Conservation (phyloP, 2,888 invertebrate species). For the Zygaena filipendulae region DNA sequence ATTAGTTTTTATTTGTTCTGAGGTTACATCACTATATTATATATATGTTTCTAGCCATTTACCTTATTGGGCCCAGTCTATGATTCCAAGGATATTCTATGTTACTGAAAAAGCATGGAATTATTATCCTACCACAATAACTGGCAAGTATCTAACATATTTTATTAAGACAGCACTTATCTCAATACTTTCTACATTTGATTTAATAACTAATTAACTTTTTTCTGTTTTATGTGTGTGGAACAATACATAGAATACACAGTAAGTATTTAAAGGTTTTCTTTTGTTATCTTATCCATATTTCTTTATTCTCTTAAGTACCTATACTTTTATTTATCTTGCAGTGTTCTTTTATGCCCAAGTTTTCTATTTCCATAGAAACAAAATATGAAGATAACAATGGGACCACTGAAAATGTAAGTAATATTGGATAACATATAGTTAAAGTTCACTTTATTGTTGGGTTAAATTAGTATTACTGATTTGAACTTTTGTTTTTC, state of each 20-base stretch:
- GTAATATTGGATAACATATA: slow-evolving; percentile 31
- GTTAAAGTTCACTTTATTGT: no score
- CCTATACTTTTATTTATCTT: no score
- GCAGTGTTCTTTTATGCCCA: slow-evolving; percentile 92
- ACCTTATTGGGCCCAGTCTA: slow-evolving; percentile 89
- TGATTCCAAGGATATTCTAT: slow-evolving; percentile 91
- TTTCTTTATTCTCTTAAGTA: no score
- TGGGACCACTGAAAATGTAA: slow-evolving; percentile 89
- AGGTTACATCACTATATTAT: no score
- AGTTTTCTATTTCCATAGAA: slow-evolving; percentile 85
- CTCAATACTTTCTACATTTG: slow-evolving; percentile 3
- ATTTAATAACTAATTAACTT: slow-evolving; percentile 8
- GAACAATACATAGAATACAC: slow-evolving; percentile 72
- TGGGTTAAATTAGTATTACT: no score
- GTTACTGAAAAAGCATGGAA: slow-evolving; percentile 96
- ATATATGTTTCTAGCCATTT: slow-evolving; percentile 83
- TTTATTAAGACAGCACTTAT: slow-evolving; percentile 6
- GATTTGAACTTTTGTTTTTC: no score
- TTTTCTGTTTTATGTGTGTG: slow-evolving; percentile 35
- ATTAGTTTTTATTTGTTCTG: no score
- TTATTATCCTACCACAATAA: slow-evolving; percentile 91
- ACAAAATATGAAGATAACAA: slow-evolving; percentile 92
- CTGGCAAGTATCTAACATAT: slow-evolving; percentile 62
- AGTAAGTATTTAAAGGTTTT: slow-evolving; percentile 62
- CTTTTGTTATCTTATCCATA: slow-evolving; percentile 6